A percentile compares a stretch with the other conserved stretches of the same genome.
Evolutionary conservation across 2,113 vertebrate genomes (phyloP).

Genomic region (Alouatta palliata): DNA sequence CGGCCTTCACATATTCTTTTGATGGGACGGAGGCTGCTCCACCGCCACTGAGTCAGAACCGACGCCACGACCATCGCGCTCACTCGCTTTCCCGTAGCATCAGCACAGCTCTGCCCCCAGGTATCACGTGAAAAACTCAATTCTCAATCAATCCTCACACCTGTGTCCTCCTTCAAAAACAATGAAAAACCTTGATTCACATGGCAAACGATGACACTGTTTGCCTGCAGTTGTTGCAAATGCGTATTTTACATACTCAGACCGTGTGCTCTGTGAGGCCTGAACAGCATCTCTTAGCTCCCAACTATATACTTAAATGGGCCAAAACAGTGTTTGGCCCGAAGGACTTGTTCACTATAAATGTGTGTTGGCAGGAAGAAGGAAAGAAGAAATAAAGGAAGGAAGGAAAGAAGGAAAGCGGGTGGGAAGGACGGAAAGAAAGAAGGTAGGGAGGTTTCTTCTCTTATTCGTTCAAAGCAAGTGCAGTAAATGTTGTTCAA

Average conservation of each 20-base stretch:
- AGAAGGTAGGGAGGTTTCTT: no score
- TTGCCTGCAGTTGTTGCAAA: not conserved
- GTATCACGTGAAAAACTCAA: rapidly evolving
- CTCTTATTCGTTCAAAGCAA: not conserved
- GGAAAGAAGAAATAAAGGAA: not conserved
- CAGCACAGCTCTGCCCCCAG: not conserved
- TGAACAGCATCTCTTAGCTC: not conserved
- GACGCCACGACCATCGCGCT: rapidly evolving
- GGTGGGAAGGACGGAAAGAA: not conserved
- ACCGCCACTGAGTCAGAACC: not conserved
- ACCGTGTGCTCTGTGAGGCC: not conserved
- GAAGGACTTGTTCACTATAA: not conserved
- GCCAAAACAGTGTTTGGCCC: not conserved
- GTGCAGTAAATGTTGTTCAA: not conserved
- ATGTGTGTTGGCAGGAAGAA: not conserved
- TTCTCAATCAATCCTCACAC: not conserved
- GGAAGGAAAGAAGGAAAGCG: not conserved
- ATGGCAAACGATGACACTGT: not conserved
- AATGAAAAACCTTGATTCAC: not conserved
- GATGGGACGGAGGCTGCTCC: not conserved
- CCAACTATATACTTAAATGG: no score
- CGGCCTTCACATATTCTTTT: no score
- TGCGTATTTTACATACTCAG: not conserved
- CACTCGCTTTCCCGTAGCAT: not conserved
- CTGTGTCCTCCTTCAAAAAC: not conserved